A percentile compares a stretch with the other conserved stretches of the same genome.
Conservation (phyloP, 2,113 vertebrate genomes). For the Centropus bengalensis region DNA sequence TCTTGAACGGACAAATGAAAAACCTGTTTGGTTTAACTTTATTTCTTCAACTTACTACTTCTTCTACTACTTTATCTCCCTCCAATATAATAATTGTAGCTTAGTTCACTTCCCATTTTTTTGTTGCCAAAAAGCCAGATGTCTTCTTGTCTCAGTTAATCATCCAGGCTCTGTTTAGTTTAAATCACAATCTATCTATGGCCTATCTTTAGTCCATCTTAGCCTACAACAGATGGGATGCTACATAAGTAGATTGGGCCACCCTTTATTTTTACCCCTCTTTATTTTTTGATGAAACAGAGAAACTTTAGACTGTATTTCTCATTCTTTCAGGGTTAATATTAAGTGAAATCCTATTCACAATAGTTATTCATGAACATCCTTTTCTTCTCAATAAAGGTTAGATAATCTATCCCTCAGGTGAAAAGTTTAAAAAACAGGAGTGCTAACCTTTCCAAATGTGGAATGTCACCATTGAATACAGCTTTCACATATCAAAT, state of each 20-base stretch:
- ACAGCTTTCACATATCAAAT: background rate
- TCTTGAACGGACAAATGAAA: conserved; percentile 22
- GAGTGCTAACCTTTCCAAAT: background rate
- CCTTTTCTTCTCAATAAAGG: background rate
- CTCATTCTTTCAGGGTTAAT: background rate
- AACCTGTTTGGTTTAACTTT: background rate
- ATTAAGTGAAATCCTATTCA: background rate
- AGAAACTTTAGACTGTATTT: background rate
- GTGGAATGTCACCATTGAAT: background rate
- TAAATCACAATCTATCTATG: background rate
- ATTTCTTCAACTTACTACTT: background rate
- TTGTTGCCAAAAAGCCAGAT: background rate
- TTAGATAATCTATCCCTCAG: background rate
- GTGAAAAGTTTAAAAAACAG: conserved; percentile 4
- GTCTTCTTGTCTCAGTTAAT: background rate
- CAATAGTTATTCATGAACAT: background rate
- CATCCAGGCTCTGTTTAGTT: background rate
- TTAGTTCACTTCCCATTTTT: background rate
- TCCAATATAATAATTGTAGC: background rate
- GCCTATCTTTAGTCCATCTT: background rate
- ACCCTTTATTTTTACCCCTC: background rate
- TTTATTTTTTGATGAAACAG: background rate
- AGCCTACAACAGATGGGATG: background rate
- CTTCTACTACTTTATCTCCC: background rate
- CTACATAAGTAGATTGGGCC: background rate